phyloP scores from a whole-genome alignment of 1,140 invertebrate species.

The Harlomillsia oculata region DNA sequence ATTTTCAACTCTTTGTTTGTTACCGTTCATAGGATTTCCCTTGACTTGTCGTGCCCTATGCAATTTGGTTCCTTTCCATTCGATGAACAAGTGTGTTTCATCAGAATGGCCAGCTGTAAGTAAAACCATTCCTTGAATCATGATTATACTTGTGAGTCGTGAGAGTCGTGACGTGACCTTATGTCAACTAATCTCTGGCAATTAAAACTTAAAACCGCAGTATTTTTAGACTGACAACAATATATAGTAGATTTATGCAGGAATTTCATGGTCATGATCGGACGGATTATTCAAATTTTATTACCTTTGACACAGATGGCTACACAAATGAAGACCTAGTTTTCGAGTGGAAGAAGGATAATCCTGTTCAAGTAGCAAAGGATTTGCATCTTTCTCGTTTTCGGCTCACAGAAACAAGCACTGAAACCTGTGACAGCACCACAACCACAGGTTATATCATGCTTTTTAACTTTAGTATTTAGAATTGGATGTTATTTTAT shows the following conservation, averaged over 20 bases:
- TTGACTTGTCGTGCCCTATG: constrained; percentile 45
- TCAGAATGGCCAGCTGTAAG: constrained; percentile 46
- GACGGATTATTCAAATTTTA: neutral
- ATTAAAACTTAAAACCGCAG: neutral
- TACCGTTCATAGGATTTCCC: constrained; percentile 39
- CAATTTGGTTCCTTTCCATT: constrained; percentile 44
- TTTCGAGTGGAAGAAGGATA: constrained; percentile 40
- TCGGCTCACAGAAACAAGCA: constrained; percentile 39
- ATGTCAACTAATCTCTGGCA: too few species aligned
- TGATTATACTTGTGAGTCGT: neutral
- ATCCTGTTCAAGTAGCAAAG: constrained; percentile 39
- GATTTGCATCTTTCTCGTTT: constrained; percentile 42
- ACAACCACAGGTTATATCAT: constrained; percentile 44
- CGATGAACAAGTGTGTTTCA: constrained; percentile 43
- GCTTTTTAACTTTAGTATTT: neutral
- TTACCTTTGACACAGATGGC: constrained; percentile 38
- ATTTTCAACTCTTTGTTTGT: constrained; percentile 2
- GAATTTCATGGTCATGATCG: constrained; percentile 5
- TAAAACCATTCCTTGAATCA: constrained; percentile 12
- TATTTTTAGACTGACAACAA: neutral
- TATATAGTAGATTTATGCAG: neutral
- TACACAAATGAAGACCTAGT: constrained; percentile 40
- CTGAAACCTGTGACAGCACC: constrained; percentile 43
- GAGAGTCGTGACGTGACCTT: neutral
- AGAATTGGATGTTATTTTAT: neutral